phyloP scores from a whole-genome alignment of 1,140 invertebrate genomes.

The Drosophila pectinifera region DNA sequence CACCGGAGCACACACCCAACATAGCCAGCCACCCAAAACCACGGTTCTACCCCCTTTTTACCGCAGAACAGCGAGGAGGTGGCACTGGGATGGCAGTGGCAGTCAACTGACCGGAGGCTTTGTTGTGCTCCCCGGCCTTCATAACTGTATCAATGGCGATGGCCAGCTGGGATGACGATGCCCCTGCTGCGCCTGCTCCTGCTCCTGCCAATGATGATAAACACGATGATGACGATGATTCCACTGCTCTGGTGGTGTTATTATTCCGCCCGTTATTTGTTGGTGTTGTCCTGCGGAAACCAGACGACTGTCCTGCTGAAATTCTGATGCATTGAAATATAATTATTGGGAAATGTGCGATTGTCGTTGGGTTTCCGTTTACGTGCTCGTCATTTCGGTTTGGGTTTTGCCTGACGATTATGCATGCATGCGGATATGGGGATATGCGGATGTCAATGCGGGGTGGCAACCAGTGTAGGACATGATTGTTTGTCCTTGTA shows the following conservation, averaged over 20 bases:
- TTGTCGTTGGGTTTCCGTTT: slow-evolving; percentile 81
- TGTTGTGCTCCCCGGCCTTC: slow-evolving; percentile 50
- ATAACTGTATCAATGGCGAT: slow-evolving; percentile 61
- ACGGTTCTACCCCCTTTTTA: slow-evolving; percentile 3
- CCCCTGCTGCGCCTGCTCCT: slow-evolving; percentile 13
- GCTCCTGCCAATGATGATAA: slow-evolving; percentile 27
- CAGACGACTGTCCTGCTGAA: slow-evolving; percentile 78
- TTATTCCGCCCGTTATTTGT: slow-evolving; percentile 33
- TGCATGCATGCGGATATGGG: slow-evolving; percentile 29
- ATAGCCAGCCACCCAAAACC: background rate
- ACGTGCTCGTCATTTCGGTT: slow-evolving; percentile 60
- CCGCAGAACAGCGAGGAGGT: slow-evolving; percentile 23
- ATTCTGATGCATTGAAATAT: slow-evolving; percentile 84
- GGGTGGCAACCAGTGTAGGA: slow-evolving; percentile 13
- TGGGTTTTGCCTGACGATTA: slow-evolving; percentile 24
- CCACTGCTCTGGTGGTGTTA: slow-evolving; percentile 31
- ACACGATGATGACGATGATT: slow-evolving; percentile 23
- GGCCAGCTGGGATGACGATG: slow-evolving; percentile 26
- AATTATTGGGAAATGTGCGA: slow-evolving; percentile 84
- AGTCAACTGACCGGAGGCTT: slow-evolving; percentile 47
- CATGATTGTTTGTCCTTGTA: slow-evolving; percentile 36
- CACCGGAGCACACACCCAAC: slow-evolving; percentile 15
- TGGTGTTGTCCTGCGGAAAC: slow-evolving; percentile 63
- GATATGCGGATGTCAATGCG: background rate
- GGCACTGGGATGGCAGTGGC: slow-evolving; percentile 7